These are phyloP conservation scores for Nesidiocoris tenuis DNA, from an alignment of 2,888 invertebrate species.

Conservation along the genomic window DNA sequence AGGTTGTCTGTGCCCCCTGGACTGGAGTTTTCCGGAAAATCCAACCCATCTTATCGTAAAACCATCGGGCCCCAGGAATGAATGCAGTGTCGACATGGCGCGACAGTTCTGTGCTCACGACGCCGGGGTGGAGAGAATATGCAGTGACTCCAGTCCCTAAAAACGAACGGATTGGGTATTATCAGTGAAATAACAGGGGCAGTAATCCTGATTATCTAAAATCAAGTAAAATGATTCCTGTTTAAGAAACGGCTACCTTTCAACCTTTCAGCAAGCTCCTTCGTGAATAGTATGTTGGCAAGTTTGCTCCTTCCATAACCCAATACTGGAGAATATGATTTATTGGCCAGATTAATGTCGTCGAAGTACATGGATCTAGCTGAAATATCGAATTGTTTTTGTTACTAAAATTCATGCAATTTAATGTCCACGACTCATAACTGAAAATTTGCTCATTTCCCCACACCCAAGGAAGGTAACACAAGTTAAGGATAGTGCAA, in stretches of 20 bases:
- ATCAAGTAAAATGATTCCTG: not conserved
- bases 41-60: slow-evolving; percentile 51
- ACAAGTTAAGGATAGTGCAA: no score
- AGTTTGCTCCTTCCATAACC: slow-evolving; percentile 55
- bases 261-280: slow-evolving; percentile 53
- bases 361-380: slow-evolving; percentile 60
- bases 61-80: slow-evolving; percentile 56
- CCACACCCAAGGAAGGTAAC: no score
- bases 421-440: no score
- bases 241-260: slow-evolving; percentile 50
- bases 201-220: not conserved
- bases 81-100: slow-evolving; percentile 61
- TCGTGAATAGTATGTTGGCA: slow-evolving; percentile 55
- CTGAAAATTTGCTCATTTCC: no score
- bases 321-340: slow-evolving; percentile 48
- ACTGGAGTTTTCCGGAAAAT: slow-evolving; percentile 53
- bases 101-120: slow-evolving; percentile 72
- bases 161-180: not conserved
- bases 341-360: slow-evolving; percentile 56
- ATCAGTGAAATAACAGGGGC: no score
- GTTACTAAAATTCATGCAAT: no score
- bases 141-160: slow-evolving; percentile 60
- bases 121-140: slow-evolving; percentile 72
- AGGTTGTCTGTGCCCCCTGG: slow-evolving; percentile 57
- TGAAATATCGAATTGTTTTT: no score